Base-by-base conservation (phyloP, 2,113 vertebrate species). In the Indicator indicator region DNA sequence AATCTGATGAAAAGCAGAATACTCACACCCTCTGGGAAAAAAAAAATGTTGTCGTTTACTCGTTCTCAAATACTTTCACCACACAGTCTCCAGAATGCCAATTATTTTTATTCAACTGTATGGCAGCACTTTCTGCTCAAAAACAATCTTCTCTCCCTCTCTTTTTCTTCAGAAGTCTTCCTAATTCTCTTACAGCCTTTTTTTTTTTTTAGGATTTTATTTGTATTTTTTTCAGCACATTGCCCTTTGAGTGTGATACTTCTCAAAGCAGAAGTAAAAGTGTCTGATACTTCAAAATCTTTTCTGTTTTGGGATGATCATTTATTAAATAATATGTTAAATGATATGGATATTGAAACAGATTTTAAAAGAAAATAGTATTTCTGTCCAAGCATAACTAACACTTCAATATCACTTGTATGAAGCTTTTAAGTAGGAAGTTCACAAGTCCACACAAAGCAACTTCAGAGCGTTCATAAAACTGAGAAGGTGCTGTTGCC, bases 21-120 rank as follows among this genome's bases (percentile, higher is more conserved):
- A 92, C 55, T 86, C 75, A 62, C 71, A 89, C 23, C 12, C 55
- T 93, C 76, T 70, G 28, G 16, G 56, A 79, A 85, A 84, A 71
- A 83, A 54, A 60, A n/a, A 67, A 86, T 70, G 78, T 92, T 83
- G 87, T 94, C 63, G 7, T 90, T 95, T 95, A 86, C 78, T 83
- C 83, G 85, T 95, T 88, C 74, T 91, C 62, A 96, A 96, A 90
- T 81, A 79, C 79, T 94, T 95, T 65, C 54, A 95, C 64, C 69
- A 82, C 63, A 79, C 36, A 83, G 64, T 73, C 60, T 84, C 87
- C 48, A 93, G 78, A 90, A 88, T 91, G 94, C 65, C 82, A 92
- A 93, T 96, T 96, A 90, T 94, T 97, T 98, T 89, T 97, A 86
- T 93, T 97, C 96, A 92, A 40, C 69, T 91, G 63, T 94, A 77